These are phyloP conservation scores for Margaritifera margaritifera DNA, from an alignment of 2,888 invertebrate genomes.

Conservation along the genomic window DNA sequence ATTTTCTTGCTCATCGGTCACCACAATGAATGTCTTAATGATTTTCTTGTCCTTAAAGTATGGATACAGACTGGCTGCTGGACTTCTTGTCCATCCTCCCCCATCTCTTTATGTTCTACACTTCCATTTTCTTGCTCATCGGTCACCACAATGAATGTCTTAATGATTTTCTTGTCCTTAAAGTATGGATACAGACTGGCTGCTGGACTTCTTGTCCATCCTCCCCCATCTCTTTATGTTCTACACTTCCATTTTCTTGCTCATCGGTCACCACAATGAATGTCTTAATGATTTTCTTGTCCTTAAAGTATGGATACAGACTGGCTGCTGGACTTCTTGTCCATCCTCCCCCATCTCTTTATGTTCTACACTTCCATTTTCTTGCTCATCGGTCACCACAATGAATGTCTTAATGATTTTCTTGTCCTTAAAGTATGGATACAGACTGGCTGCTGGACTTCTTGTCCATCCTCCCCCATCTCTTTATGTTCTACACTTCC, in stretches of 20 bases:
- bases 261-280: slow-evolving; percentile 73
- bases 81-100: slow-evolving; percentile 11
- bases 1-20: slow-evolving; percentile 73
- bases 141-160: slow-evolving; percentile 72
- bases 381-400: slow-evolving; percentile 73
- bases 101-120: slow-evolving; percentile 8
- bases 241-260: slow-evolving; percentile 63
- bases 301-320: slow-evolving; percentile 68
- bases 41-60: slow-evolving; percentile 68
- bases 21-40: slow-evolving; percentile 71
- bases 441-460: slow-evolving; percentile 67
- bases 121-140: slow-evolving; percentile 71
- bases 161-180: slow-evolving; percentile 65
- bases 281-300: slow-evolving; percentile 69
- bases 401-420: slow-evolving; percentile 71
- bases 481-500: slow-evolving; percentile 16
- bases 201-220: slow-evolving; percentile 46
- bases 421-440: slow-evolving; percentile 68
- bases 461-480: no score
- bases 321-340: slow-evolving; percentile 61
- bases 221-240: slow-evolving; percentile 4
- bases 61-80: slow-evolving; percentile 69
- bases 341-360: no score
- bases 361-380: slow-evolving; percentile 50
- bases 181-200: slow-evolving; percentile 70